Evolutionary conservation across 2,797 vertebrate genomes (phyloP).

Genomic region (Pagetopsis macropterus): DNA sequence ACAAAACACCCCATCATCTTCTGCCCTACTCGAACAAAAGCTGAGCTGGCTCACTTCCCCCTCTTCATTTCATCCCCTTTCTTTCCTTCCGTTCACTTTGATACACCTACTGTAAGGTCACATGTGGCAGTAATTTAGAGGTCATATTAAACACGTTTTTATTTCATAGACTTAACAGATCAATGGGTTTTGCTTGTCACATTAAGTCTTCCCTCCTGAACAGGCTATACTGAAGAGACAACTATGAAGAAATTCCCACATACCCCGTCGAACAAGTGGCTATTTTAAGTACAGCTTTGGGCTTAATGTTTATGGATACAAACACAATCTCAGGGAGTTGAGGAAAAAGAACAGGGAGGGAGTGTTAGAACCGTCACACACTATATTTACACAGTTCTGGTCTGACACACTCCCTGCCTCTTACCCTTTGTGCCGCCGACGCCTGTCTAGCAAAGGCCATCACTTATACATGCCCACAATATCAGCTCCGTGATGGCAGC

Average conservation of each 20-base stretch:
- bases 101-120: slow-evolving; percentile 1
- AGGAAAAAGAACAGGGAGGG: slow-evolving; percentile 64
- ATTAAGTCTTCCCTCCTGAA: not conserved
- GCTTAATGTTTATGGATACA: slow-evolving; percentile 70
- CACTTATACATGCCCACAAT: slow-evolving; percentile 19
- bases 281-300: slow-evolving; percentile 57
- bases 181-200: not conserved
- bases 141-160: not conserved
- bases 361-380: slow-evolving; percentile 63
- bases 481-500: slow-evolving; percentile 1
- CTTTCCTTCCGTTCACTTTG: slow-evolving; percentile 24
- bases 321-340: slow-evolving; percentile 66
- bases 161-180: not conserved
- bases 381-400: slow-evolving; percentile 79
- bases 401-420: slow-evolving; percentile 60
- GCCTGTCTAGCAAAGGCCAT: slow-evolving; percentile 27
- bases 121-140: not conserved
- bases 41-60: slow-evolving; percentile 29
- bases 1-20: slow-evolving; percentile 20
- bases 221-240: slow-evolving; percentile 18
- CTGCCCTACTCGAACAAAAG: slow-evolving; percentile 44
- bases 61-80: slow-evolving; percentile 12
- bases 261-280: slow-evolving; percentile 32
- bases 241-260: slow-evolving; percentile 26
- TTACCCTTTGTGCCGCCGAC: slow-evolving; percentile 43